These are phyloP conservation scores for Pandemis heparana DNA, from an alignment of 2,888 invertebrate genomes.

Conservation along the genomic window DNA sequence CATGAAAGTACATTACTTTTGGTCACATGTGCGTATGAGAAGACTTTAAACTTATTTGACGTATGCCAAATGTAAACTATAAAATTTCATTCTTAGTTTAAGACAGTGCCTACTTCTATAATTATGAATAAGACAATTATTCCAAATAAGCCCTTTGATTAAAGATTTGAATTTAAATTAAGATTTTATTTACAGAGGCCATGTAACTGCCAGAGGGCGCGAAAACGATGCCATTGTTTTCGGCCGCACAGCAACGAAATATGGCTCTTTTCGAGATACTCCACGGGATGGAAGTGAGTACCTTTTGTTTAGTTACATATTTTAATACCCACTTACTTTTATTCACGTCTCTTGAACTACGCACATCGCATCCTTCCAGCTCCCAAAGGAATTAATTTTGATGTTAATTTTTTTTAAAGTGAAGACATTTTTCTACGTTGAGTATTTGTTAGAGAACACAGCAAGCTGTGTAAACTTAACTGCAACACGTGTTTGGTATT, in stretches of 20 bases:
- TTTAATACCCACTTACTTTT: conserved; percentile 24
- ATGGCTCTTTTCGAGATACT: conserved; percentile 99
- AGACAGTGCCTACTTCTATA: neutral
- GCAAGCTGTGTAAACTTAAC: conserved; percentile 71
- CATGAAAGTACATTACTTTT: too few species aligned
- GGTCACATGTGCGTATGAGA: too few species aligned
- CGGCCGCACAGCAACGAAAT: conserved; percentile 96
- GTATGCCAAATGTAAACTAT: too few species aligned
- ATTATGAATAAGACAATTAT: neutral
- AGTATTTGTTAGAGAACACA: neutral
- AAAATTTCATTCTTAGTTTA: too few species aligned
- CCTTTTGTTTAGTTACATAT: conserved; percentile 49
- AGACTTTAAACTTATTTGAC: too few species aligned
- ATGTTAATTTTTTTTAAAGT: neutral
- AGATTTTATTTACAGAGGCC: conserved; percentile 90
- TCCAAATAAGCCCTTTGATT: neutral
- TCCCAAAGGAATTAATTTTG: neutral
- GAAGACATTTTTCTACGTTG: conserved; percentile 3
- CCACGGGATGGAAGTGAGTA: conserved; percentile 96
- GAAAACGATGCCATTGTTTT: conserved; percentile 96
- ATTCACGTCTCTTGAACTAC: neutral
- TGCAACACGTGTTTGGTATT: conserved; percentile 71
- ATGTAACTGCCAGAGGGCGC: conserved; percentile 95
- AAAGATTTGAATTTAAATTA: conserved; percentile 50
- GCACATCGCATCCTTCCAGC: neutral